Conservation (phyloP, 2,797 vertebrate species). For the Acanthopagrus latus region DNA sequence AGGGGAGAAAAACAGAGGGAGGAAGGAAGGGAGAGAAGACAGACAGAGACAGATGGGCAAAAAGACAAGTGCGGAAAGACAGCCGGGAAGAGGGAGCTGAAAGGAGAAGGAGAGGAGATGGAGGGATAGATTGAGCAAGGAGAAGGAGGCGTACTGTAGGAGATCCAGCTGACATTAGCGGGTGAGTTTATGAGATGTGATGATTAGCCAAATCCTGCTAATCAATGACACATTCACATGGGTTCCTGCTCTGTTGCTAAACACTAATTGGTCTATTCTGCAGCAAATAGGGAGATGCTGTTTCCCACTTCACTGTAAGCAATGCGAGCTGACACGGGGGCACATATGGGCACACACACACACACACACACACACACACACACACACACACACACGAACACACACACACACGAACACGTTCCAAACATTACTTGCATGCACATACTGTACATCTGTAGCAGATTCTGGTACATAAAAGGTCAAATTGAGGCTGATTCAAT, state of each 20-base stretch:
- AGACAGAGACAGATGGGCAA: conserved; percentile 77
- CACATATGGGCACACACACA: conserved; percentile 61
- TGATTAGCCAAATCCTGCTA: conserved; percentile 89
- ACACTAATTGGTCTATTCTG: conserved; percentile 89
- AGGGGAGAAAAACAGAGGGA: conserved; percentile 78
- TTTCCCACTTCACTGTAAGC: conserved; percentile 83
- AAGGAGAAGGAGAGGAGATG: conserved; percentile 66
- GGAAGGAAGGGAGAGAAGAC: conserved; percentile 73
- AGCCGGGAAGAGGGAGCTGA: conserved; percentile 72
- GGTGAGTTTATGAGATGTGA: conserved; percentile 83
- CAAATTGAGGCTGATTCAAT: conserved; percentile 85
- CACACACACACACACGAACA: conserved; percentile 22
- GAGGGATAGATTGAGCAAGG: conserved; percentile 67
- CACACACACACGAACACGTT: conserved; percentile 35
- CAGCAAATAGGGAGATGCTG: conserved; percentile 84
- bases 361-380: conserved; percentile 29
- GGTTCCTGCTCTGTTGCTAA: conserved; percentile 87
- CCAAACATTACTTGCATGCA: conserved; percentile 65
- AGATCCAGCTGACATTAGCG: conserved; percentile 83
- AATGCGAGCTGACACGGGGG: conserved; percentile 72
- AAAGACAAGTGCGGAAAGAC: conserved; percentile 79
- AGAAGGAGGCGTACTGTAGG: conserved; percentile 75
- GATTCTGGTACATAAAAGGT: conserved; percentile 83
- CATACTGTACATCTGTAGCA: conserved; percentile 81
- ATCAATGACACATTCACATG: conserved; percentile 89